Conservation (phyloP, 2,888 invertebrate species). For the Alcis repandata region DNA sequence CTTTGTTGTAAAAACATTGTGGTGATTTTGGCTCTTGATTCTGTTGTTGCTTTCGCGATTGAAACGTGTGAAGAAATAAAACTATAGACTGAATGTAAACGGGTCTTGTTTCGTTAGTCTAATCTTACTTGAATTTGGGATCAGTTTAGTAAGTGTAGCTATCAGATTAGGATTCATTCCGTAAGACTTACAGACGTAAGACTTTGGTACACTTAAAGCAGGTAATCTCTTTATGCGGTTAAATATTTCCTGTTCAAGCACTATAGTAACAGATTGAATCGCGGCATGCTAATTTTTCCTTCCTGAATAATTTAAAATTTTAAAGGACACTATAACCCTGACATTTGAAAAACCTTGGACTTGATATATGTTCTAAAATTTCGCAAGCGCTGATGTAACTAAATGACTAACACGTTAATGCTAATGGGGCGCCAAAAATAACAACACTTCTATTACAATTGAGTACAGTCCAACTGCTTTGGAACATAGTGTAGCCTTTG, state of each 20-base stretch:
- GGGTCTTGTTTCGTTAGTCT: not conserved
- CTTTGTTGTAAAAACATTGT: slow-evolving; percentile 22
- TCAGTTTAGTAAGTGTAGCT: too few relatives aligned
- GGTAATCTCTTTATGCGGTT: not conserved
- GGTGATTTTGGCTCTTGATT: slow-evolving; percentile 8
- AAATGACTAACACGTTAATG: slow-evolving; percentile 41
- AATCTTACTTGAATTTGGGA: too few relatives aligned
- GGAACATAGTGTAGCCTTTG: slow-evolving; percentile 19
- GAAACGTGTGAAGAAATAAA: not conserved
- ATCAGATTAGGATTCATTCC: too few relatives aligned
- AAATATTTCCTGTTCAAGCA: not conserved
- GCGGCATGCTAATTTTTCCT: slow-evolving; percentile 4
- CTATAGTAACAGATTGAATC: not conserved
- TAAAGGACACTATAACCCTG: slow-evolving; percentile 40
- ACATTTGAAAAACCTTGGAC: slow-evolving; percentile 47
- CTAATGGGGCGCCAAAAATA: slow-evolving; percentile 35
- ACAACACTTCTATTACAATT: slow-evolving; percentile 25
- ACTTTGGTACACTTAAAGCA: not conserved
- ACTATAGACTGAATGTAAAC: not conserved
- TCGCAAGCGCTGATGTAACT: slow-evolving; percentile 47
- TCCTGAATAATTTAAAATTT: slow-evolving; percentile 8
- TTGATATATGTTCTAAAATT: slow-evolving; percentile 47
- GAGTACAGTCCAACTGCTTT: slow-evolving; percentile 12
- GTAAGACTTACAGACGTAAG: too few relatives aligned
- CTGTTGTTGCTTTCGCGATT: slow-evolving; percentile 7